Percentiles rank a stretch among this genome's conserved stretches.
These are phyloP conservation scores for Phyllopteryx taeniolatus DNA, from an alignment of 2,113 vertebrate species.

Conservation along the genomic window DNA sequence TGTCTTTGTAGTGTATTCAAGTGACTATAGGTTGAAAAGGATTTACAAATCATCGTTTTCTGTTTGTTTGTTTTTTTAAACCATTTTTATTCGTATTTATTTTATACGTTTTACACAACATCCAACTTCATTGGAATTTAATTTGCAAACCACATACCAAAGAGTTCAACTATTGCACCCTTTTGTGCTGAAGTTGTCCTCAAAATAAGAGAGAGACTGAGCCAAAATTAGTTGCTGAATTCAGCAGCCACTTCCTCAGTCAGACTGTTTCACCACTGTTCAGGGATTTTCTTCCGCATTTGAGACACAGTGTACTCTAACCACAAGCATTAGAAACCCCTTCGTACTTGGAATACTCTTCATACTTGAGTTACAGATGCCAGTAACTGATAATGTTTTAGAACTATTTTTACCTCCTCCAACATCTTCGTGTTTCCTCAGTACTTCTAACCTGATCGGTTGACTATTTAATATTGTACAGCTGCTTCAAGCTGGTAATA, in stretches of 20 bases:
- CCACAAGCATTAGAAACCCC: not conserved
- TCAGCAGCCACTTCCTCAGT: constrained; percentile 5
- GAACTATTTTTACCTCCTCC: not conserved
- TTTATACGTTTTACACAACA: too few species aligned
- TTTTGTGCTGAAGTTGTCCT: constrained; percentile 8
- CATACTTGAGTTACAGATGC: not conserved
- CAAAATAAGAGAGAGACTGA: constrained; percentile 5
- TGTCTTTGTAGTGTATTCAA: too few species aligned
- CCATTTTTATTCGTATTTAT: too few species aligned
- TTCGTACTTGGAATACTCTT: not conserved
- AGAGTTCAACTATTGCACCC: not conserved
- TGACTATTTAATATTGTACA: not conserved
- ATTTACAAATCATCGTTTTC: too few species aligned
- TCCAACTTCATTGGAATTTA: too few species aligned
- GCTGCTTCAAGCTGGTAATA: not conserved
- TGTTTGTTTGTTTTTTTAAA: too few species aligned
- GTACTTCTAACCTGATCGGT: not conserved
- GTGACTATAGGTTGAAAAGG: too few species aligned
- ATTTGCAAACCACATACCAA: not conserved
- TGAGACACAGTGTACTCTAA: not conserved
- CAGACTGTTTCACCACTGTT: constrained; percentile 3
- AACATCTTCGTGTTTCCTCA: not conserved
- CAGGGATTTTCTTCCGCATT: constrained; percentile 15
- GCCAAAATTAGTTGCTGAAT: not conserved
- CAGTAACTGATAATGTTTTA: not conserved